These are phyloP conservation scores for Entelurus aequoreus DNA, from an alignment of 2,113 vertebrate genomes.

Conservation along the genomic window DNA sequence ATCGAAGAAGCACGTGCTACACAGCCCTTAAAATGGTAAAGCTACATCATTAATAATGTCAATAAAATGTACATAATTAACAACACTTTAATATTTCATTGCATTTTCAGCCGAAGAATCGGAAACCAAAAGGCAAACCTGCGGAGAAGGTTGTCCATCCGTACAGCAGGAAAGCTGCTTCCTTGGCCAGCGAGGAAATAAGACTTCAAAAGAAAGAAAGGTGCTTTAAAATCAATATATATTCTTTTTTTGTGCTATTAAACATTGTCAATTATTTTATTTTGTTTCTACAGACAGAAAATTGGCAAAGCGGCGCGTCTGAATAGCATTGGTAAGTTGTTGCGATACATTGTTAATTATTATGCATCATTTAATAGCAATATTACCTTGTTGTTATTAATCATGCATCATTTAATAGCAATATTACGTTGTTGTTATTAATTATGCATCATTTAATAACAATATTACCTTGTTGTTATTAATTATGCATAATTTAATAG, in stretches of 20 bases:
- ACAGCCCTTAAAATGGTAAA: neutral
- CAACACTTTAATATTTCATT: neutral
- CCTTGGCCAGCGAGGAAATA: constrained; percentile 79
- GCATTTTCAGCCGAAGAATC: constrained; percentile 78
- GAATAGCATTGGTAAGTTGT: constrained; percentile 76
- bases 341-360: neutral
- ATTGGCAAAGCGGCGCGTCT: constrained; percentile 87
- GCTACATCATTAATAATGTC: no score
- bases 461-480: no score
- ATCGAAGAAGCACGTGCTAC: neutral
- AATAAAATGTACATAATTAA: no score
- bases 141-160: constrained; percentile 84
- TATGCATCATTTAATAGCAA: no score
- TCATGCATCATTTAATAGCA: no score
- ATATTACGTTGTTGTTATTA: no score
- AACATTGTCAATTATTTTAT: neutral
- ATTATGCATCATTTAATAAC: no score
- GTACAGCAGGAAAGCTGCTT: constrained; percentile 91
- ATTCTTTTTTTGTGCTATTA: neutral
- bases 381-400: no score
- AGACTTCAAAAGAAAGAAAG: constrained; percentile 83
- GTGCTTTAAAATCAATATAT: constrained; percentile 21
- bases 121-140: constrained; percentile 65
- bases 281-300: constrained; percentile 71
- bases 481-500: no score